phyloP scores from a whole-genome alignment of 2,797 vertebrate genomes.

The Semotilus atromaculatus region DNA sequence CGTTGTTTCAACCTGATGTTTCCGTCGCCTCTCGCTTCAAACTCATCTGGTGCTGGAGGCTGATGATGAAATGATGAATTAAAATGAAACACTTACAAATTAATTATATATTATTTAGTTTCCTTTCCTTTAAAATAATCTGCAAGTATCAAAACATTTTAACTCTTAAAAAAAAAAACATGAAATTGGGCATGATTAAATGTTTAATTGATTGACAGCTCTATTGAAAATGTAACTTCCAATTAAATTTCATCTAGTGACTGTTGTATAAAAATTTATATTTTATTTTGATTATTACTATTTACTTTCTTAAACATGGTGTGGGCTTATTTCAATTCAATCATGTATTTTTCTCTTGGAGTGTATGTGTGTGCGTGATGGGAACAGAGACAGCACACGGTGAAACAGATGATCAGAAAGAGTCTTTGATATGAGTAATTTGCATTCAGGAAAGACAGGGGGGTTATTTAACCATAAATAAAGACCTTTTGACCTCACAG shows the following conservation, averaged over 20 bases:
- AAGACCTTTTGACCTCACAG: no score
- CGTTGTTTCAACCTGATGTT: conserved; percentile 65
- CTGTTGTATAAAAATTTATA: no score
- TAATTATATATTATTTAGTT: neutral
- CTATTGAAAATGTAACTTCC: neutral
- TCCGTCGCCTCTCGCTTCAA: conserved; percentile 71
- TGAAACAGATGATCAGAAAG: no score
- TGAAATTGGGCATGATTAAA: neutral
- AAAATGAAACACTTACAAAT: neutral
- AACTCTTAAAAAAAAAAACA: neutral
- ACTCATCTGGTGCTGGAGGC: conserved; percentile 70
- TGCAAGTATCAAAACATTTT: neutral
- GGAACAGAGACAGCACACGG: no score
- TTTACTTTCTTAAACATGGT: no score
- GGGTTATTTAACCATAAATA: no score
- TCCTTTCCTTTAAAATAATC: neutral
- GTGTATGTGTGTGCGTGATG: no score
- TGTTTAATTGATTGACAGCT: neutral
- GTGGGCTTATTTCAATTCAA: no score
- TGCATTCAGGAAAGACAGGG: no score
- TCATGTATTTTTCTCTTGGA: no score
- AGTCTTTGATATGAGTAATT: no score
- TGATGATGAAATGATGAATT: conserved; percentile 49
- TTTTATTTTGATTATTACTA: no score
- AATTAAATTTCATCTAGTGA: neutral